phyloP scores from a whole-genome alignment of 2,888 invertebrate genomes.

The Camponotus fellah region DNA sequence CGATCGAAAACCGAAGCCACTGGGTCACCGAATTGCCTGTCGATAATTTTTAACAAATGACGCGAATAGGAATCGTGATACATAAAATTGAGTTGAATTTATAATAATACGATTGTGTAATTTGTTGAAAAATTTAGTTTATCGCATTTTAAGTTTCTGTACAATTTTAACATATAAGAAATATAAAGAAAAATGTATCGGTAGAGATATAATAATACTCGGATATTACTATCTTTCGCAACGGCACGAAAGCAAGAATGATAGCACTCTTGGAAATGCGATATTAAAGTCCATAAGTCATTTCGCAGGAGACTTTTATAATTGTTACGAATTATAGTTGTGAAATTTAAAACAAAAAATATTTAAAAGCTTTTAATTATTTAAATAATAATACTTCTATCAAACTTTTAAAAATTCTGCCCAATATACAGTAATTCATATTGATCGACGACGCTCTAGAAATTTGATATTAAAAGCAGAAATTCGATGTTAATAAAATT shows the following conservation, averaged over 20 bases:
- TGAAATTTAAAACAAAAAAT: background rate
- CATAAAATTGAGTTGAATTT: background rate
- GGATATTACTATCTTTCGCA: background rate
- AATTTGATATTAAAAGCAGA: background rate
- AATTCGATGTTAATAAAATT: slow-evolving; percentile 14
- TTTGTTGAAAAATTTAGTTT: background rate
- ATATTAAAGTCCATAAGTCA: slow-evolving; percentile 24
- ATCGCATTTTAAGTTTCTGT: background rate
- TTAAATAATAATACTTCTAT: background rate
- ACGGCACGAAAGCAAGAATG: background rate
- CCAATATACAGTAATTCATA: background rate
- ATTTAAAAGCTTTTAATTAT: background rate
- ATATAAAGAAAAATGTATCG: background rate
- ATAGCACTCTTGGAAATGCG: background rate
- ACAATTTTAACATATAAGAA: background rate
- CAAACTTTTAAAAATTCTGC: background rate
- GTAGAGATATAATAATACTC: slow-evolving; percentile 7
- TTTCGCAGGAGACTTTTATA: background rate
- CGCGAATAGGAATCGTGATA: slow-evolving; percentile 18
- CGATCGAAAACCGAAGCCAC: slow-evolving; percentile 37
- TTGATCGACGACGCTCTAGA: background rate
- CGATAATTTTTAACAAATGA: slow-evolving; percentile 24
- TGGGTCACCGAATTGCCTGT: slow-evolving; percentile 34
- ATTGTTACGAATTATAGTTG: slow-evolving; percentile 4
- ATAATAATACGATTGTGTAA: background rate